Evolutionary conservation across 2,113 vertebrate species (phyloP), one percentile per base, ranked within the genome.

Genomic region (Erinaceus europaeus): DNA sequence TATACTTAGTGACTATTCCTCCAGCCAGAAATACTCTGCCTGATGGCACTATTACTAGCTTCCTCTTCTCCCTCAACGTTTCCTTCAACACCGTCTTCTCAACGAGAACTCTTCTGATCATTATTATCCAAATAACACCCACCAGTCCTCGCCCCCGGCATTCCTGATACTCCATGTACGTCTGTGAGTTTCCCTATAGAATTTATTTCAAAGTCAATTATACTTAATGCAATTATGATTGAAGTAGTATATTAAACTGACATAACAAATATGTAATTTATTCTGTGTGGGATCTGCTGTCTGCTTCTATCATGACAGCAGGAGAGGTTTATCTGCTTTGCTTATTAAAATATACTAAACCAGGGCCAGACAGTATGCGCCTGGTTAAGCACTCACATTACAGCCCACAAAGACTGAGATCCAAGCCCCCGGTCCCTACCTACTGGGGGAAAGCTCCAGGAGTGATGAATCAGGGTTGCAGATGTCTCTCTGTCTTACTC

Each of bases 341-440:
- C 23, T 32, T 74, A 77, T 77, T 80, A 84, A 91, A 90, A 76
- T 86, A 79, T 6, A 25, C n/a, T n/a, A n/a, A n/a, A n/a, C n/a
- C n/a, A n/a, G n/a, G n/a, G n/a, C n/a, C n/a, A n/a, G n/a, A n/a
- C n/a, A n/a, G n/a, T n/a, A n/a, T n/a, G n/a, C n/a, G n/a, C n/a
- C n/a, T n/a, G n/a, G n/a, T n/a, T n/a, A n/a, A n/a, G n/a, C n/a
- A n/a, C n/a, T n/a, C n/a, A n/a, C n/a, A n/a, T n/a, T n/a, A n/a
- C n/a, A n/a, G n/a, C n/a, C n/a, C n/a, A n/a, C n/a, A n/a, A n/a
- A n/a, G n/a, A n/a, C n/a, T n/a, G n/a, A n/a, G n/a, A n/a, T n/a
- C n/a, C n/a, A n/a, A n/a, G n/a, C n/a, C n/a, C n/a, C n/a, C n/a
- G n/a, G n/a, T n/a, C n/a, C n/a, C n/a, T n/a, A n/a, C n/a, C n/a